A percentile compares a stretch with the other conserved stretches of the same genome.
phyloP scores from a whole-genome alignment of 2,888 invertebrate genomes.

The Auanema sp. region DNA sequence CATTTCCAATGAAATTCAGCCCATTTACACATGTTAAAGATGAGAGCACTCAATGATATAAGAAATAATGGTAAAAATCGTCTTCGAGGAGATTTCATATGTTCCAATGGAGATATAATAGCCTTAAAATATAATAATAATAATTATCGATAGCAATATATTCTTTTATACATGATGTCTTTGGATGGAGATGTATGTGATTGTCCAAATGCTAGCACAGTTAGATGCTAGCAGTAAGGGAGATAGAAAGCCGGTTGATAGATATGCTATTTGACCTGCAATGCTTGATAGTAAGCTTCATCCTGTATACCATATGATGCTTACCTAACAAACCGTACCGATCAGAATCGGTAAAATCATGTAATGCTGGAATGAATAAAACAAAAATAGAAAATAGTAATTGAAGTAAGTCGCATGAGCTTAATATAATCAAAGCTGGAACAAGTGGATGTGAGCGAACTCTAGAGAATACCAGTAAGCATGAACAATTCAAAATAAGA shows the following conservation, averaged over 20 bases:
- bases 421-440: constrained; percentile 56
- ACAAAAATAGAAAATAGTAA: constrained; percentile 59
- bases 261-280: constrained; percentile 56
- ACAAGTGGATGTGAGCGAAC: constrained; percentile 35
- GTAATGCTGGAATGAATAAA: constrained; percentile 59
- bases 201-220: constrained; percentile 63
- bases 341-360: constrained; percentile 52
- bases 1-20: constrained; percentile 53
- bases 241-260: constrained; percentile 56
- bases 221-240: constrained; percentile 55
- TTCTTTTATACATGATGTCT: constrained; percentile 49
- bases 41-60: constrained; percentile 49
- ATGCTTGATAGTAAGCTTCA: not conserved
- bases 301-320: not conserved
- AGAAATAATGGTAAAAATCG: constrained; percentile 44
- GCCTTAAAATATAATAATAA: constrained; percentile 28
- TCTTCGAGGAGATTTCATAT: constrained; percentile 29
- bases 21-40: constrained; percentile 61
- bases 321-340: constrained; percentile 21
- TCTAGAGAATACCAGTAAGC: constrained; percentile 50
- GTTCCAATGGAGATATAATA: constrained; percentile 34
- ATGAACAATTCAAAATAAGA: constrained; percentile 52
- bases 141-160: constrained; percentile 1
- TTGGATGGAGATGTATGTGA: constrained; percentile 60
- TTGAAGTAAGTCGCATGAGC: constrained; percentile 58